Conservation (phyloP, 2,113 vertebrate species). For the Hippocampus barbouri region DNA sequence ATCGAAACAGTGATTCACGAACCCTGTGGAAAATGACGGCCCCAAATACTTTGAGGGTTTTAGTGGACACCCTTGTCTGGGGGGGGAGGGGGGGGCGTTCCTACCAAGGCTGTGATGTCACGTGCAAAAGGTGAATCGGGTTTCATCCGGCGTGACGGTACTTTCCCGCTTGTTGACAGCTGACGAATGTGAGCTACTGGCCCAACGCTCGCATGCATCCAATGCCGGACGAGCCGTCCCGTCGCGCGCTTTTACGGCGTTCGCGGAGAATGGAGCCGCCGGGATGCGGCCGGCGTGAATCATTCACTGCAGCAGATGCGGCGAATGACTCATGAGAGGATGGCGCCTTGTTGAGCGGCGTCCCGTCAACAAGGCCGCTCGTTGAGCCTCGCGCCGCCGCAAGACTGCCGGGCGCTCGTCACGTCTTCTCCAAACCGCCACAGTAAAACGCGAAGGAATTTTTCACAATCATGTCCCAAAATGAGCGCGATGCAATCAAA, state of each 20-base stretch:
- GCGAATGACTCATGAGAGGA: constrained; percentile 47
- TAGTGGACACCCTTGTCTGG: too few species aligned
- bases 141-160: constrained; percentile 50
- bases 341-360: constrained; percentile 3
- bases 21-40: too few species aligned
- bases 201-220: constrained; percentile 20
- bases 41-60: too few species aligned
- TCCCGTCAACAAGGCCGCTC: constrained; percentile 23
- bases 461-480: too few species aligned
- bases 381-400: neutral
- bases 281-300: neutral
- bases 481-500: too few species aligned
- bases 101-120: too few species aligned
- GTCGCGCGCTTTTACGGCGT: neutral
- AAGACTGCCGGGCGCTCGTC: too few species aligned
- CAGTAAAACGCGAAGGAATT: too few species aligned
- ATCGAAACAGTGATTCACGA: too few species aligned
- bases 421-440: too few species aligned
- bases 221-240: neutral
- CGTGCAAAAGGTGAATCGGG: constrained; percentile 3
- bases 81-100: too few species aligned
- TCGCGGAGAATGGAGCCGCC: too few species aligned
- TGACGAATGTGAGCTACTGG: constrained; percentile 42
- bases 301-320: constrained; percentile 1
- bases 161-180: constrained; percentile 52